Percentiles rank a stretch among this genome's conserved stretches.
phyloP scores from a whole-genome alignment of 2,113 vertebrate species.

The Tetraodon nigroviridis region DNA sequence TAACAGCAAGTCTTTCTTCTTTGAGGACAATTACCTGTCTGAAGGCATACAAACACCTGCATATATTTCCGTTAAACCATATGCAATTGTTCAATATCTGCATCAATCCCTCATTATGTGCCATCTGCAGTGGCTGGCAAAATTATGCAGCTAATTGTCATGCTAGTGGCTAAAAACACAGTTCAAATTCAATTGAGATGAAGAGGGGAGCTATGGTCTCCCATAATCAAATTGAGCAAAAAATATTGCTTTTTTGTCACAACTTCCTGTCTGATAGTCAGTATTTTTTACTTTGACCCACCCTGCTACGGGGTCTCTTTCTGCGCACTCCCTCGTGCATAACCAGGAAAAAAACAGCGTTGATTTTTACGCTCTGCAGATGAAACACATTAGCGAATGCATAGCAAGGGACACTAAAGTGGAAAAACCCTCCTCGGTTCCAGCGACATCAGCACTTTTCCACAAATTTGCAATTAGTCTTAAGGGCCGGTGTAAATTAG shows the following conservation, averaged over 20 bases:
- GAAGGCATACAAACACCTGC: slow-evolving; percentile 39
- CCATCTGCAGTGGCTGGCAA: slow-evolving; percentile 54
- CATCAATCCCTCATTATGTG: slow-evolving; percentile 39
- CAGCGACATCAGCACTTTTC: slow-evolving; percentile 97
- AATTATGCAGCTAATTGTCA: slow-evolving; percentile 63
- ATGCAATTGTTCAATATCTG: slow-evolving; percentile 20
- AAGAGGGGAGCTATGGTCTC: slow-evolving; percentile 42
- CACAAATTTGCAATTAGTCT: slow-evolving; percentile 99
- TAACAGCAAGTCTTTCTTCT: slow-evolving; percentile 39
- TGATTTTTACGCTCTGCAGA: slow-evolving; percentile 91
- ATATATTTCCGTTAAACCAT: slow-evolving; percentile 27
- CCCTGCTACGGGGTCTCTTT: slow-evolving; percentile 10
- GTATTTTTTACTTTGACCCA: slow-evolving; percentile 37
- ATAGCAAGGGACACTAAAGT: slow-evolving; percentile 91
- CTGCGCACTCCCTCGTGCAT: slow-evolving; percentile 2
- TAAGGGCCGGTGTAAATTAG: slow-evolving; percentile 98
- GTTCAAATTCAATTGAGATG: slow-evolving; percentile 48
- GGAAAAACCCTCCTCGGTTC: slow-evolving; percentile 74
- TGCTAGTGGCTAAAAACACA: slow-evolving; percentile 52
- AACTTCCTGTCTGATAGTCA: slow-evolving; percentile 60
- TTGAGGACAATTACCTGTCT: slow-evolving; percentile 17
- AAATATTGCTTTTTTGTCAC: slow-evolving; percentile 66
- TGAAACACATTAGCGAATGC: slow-evolving; percentile 96
- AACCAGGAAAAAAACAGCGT: slow-evolving; percentile 77
- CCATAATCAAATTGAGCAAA: slow-evolving; percentile 59